Percentiles rank a stretch among this genome's conserved stretches.
Evolutionary conservation across 1,140 invertebrate genomes (phyloP).

Genomic region (Lepidurus packardi): DNA sequence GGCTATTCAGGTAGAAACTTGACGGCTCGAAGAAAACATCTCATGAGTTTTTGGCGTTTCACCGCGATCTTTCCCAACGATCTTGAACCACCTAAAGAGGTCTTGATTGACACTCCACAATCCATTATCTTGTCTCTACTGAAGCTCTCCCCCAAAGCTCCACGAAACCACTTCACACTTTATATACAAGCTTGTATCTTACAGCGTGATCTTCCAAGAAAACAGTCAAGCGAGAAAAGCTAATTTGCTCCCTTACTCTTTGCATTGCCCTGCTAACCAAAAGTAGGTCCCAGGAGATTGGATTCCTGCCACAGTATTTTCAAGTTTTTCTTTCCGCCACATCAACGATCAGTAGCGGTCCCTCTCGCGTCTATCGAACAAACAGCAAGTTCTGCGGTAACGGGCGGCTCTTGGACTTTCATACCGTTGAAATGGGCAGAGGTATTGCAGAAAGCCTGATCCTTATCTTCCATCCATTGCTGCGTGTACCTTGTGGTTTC

Average conservation of each 20-base stretch:
- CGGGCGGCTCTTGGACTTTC: neutral
- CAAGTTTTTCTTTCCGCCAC: neutral
- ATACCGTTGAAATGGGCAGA: neutral
- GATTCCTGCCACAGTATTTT: neutral
- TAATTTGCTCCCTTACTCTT: conserved; percentile 5
- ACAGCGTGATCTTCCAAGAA: neutral
- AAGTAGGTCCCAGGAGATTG: neutral
- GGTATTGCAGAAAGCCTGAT: neutral
- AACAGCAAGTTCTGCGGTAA: neutral
- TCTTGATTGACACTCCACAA: conserved; percentile 3
- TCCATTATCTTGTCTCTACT: conserved; percentile 11
- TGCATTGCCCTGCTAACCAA: neutral
- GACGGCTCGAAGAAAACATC: too few species aligned
- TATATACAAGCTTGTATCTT: neutral
- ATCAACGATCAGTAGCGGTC: neutral
- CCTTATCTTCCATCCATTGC: neutral
- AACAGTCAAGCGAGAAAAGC: neutral
- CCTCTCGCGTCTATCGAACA: neutral
- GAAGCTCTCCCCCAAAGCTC: neutral
- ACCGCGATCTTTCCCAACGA: neutral
- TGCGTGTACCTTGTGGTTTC: neutral
- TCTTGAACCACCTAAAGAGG: conserved; percentile 1
- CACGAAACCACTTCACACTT: conserved; percentile 19
- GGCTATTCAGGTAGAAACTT: too few species aligned
- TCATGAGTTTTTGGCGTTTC: neutral